Percentiles rank a stretch among this genome's conserved stretches.
phyloP scores from a whole-genome alignment of 2,797 vertebrate genomes.

The Hoplostethus atlanticus region DNA sequence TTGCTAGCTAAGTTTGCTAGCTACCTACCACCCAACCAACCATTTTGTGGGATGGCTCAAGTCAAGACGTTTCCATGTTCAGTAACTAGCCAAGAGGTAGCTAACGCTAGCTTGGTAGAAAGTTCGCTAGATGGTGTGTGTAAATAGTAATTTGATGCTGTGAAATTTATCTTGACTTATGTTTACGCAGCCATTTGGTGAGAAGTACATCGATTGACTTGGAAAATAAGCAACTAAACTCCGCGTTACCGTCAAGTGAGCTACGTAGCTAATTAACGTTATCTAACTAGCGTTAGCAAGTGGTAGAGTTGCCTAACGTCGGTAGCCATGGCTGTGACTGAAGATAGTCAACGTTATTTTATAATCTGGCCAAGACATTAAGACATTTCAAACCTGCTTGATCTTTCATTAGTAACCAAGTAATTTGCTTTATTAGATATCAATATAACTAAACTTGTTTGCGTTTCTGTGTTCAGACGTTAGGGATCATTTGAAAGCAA shows the following conservation, averaged over 20 bases:
- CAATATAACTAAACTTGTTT: background rate
- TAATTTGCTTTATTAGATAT: background rate
- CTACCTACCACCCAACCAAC: conserved; percentile 72
- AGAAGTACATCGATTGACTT: background rate
- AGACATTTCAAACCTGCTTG: background rate
- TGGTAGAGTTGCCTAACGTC: conserved; percentile 33
- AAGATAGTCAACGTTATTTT: background rate
- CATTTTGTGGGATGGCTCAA: conserved; percentile 79
- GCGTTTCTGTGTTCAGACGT: background rate
- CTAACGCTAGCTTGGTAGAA: conserved; percentile 35
- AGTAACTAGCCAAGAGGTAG: conserved; percentile 46
- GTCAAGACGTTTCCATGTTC: conserved; percentile 73
- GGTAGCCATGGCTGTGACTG: conserved; percentile 1
- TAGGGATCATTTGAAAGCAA: conserved; percentile 1
- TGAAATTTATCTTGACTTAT: background rate
- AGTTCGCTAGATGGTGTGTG: background rate
- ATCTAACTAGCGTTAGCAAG: conserved; percentile 42
- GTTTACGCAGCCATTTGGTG: background rate
- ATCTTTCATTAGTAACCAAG: rapidly evolving
- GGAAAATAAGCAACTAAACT: background rate
- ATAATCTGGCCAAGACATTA: background rate
- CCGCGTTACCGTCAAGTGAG: conserved; percentile 2
- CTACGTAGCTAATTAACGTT: conserved; percentile 13
- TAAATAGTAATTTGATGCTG: conserved; percentile 2
- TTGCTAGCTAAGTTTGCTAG: conserved; percentile 57